Evolutionary conservation across 2,113 vertebrate genomes (phyloP).

Genomic region (Calidris pugnax): DNA sequence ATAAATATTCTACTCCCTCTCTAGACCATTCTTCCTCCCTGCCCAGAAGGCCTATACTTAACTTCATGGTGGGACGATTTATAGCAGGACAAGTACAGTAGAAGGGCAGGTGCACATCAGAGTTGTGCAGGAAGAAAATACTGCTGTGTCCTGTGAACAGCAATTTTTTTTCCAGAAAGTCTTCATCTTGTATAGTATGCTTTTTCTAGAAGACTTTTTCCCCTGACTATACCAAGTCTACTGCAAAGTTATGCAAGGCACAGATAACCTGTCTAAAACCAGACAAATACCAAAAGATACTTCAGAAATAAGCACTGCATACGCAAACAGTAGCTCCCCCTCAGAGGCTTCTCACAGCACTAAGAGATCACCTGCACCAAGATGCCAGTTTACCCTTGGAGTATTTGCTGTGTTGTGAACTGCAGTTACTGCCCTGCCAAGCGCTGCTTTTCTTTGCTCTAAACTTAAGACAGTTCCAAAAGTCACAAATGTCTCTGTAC

Average conservation of each 20-base stretch:
- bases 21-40: not conserved
- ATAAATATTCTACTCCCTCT: not conserved
- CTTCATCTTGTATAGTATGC: accelerated
- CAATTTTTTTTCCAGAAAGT: too few relatives aligned
- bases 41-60: not conserved
- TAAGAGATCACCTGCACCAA: too few relatives aligned
- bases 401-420: not conserved
- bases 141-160: not conserved
- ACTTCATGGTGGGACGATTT: not conserved
- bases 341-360: accelerated
- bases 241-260: not conserved
- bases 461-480: not conserved
- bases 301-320: accelerated
- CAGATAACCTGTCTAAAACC: not conserved
- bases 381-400: accelerated
- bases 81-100: not conserved
- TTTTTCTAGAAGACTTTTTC: not conserved
- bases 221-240: not conserved
- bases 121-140: not conserved
- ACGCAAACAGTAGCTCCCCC: accelerated
- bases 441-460: not conserved
- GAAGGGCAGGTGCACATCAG: not conserved
- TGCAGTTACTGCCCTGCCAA: not conserved
- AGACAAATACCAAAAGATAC: not conserved
- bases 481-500: not conserved